Evolutionary conservation across 2,797 vertebrate genomes (phyloP).

Genomic region (Lacerta agilis): DNA sequence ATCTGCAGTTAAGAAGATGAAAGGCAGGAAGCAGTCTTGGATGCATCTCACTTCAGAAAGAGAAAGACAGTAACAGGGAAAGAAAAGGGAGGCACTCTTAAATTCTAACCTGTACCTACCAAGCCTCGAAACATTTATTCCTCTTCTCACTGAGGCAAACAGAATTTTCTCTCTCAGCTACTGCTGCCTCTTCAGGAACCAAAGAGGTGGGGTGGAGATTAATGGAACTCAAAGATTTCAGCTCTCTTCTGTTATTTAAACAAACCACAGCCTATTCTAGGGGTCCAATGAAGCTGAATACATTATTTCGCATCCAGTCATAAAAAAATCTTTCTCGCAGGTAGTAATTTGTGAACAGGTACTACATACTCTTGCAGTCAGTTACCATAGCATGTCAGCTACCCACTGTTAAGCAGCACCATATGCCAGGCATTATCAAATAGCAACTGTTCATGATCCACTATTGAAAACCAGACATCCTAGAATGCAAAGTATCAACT

Average conservation of each 20-base stretch:
- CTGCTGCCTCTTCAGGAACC: background rate
- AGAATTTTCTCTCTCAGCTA: slow-evolving; percentile 29
- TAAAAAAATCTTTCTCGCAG: background rate
- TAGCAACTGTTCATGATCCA: background rate
- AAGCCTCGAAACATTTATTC: slow-evolving; percentile 48
- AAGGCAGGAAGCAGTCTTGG: slow-evolving; percentile 57
- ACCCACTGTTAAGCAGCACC: too few species aligned
- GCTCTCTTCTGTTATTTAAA: background rate
- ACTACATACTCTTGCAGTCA: too few species aligned
- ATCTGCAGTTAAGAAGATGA: slow-evolving; percentile 65
- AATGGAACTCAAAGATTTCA: background rate
- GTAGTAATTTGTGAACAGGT: background rate
- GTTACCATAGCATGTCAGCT: background rate
- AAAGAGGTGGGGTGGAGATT: background rate
- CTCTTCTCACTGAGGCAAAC: slow-evolving; percentile 42
- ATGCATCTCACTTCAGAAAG: slow-evolving; percentile 58
- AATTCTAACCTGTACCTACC: slow-evolving; percentile 65
- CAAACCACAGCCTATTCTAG: too few species aligned
- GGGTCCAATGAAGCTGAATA: too few species aligned
- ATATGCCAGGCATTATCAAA: background rate
- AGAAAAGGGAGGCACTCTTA: slow-evolving; percentile 29
- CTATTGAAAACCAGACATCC: background rate
- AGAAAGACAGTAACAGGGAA: background rate
- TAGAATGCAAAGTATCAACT: background rate
- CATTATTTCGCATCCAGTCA: background rate